Evolutionary conservation across 2,113 vertebrate species (phyloP).

Genomic region (Chrysemys picta): DNA sequence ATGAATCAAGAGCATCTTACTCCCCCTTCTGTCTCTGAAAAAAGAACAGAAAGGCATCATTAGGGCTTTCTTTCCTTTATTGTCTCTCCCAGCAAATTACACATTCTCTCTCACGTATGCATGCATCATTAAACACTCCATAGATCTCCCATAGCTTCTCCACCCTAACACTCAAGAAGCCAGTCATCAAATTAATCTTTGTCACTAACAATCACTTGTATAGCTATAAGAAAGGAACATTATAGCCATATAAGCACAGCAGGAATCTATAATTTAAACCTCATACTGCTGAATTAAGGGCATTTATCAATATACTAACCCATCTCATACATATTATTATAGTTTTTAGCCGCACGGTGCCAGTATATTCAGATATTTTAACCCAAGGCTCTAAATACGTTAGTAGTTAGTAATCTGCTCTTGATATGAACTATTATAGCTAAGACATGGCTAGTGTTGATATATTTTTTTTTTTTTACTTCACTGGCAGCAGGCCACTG

Average conservation of each 20-base stretch:
- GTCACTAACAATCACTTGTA: constrained; percentile 21
- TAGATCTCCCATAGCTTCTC: constrained; percentile 2
- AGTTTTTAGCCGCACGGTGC: not conserved
- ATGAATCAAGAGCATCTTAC: not conserved
- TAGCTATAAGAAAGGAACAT: not conserved
- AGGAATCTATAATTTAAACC: not conserved
- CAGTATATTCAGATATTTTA: not conserved
- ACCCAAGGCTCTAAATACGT: not conserved
- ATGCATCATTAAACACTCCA: constrained; percentile 25
- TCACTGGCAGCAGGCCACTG: not conserved
- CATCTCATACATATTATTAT: not conserved
- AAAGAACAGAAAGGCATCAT: not conserved
- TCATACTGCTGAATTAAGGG: not conserved
- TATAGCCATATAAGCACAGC: not conserved
- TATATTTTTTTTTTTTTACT: not conserved
- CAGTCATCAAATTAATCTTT: constrained; percentile 51
- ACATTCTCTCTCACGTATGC: not conserved
- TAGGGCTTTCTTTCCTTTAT: constrained; percentile 7
- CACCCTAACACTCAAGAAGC: not conserved
- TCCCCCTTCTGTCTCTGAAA: not conserved
- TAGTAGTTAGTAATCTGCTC: not conserved
- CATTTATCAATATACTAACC: not conserved
- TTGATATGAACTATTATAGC: not conserved
- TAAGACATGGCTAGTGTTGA: not conserved
- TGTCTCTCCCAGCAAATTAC: constrained; percentile 37